Evolutionary conservation across 2,888 invertebrate genomes (phyloP).

Genomic region (Elegia similella): DNA sequence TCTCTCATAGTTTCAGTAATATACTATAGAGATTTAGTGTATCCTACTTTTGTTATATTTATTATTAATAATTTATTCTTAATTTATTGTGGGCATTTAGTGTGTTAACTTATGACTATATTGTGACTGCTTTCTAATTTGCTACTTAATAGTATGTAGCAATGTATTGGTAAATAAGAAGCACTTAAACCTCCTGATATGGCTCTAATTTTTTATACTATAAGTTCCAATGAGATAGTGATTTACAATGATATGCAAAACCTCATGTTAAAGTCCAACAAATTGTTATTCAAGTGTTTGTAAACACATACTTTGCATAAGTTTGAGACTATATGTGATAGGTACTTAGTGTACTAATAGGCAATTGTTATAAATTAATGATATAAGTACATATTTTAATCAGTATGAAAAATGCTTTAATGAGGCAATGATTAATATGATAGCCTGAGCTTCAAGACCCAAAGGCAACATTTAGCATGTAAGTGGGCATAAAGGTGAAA

Average conservation of each 20-base stretch:
- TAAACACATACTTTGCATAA: background rate
- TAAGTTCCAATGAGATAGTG: too few relatives aligned
- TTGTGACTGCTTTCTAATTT: background rate
- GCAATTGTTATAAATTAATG: background rate
- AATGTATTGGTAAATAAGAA: background rate
- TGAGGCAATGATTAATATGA: too few relatives aligned
- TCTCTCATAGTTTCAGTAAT: background rate
- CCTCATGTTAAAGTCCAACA: background rate
- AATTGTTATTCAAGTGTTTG: background rate
- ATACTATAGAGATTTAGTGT: background rate
- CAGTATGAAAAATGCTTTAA: too few relatives aligned
- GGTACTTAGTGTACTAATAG: background rate
- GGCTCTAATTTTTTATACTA: too few relatives aligned
- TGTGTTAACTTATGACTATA: background rate
- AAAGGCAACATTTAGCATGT: too few relatives aligned
- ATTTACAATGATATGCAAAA: background rate
- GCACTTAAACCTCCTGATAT: background rate
- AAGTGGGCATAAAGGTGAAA: too few relatives aligned
- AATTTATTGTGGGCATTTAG: slow-evolving; percentile 8
- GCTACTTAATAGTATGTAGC: background rate
- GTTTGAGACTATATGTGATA: slow-evolving; percentile 2
- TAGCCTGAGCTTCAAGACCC: too few relatives aligned
- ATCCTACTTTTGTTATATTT: background rate
- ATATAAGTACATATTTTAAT: too few relatives aligned
- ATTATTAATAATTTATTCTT: slow-evolving; percentile 4